Base-by-base conservation (phyloP, 2,113 vertebrate genomes). In the Pachypanchax playfairii region DNA sequence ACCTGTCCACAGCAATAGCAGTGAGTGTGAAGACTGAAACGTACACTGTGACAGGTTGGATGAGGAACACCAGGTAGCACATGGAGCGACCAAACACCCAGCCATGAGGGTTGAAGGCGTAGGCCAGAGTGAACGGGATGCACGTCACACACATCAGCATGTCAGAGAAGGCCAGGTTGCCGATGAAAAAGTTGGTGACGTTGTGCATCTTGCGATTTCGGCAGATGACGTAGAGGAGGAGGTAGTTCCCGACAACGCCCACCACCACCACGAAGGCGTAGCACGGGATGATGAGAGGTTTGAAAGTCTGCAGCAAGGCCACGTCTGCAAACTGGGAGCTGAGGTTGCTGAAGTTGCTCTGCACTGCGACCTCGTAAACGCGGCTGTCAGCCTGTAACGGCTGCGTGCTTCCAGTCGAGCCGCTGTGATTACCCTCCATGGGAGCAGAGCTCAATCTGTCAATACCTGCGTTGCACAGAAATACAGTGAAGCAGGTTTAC, bases 121-220 rank as follows among this genome's bases (percentile, higher is more conserved):
- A 94, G 0, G 94, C 94, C 0, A 93, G 84, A 0, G 93, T 93
- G 69, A 95, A 91, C 1, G 91, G 93, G 2, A 93, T 88, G 0
- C 93, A 91, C 2, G 87, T 92, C 0, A 93, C 93, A 29, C 92
- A 93, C 93, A 93, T 93, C n/a, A 94, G 90, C 93, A 94, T 91
- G 88, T 94, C 93, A 0, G 91, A 93, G 75, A 94, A 94, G 79
- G 92, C 92, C 88, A 94, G 84, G 20, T 95, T 95, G 29, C 93
- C 94, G 14, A 95, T 93, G 58, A 95, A 93, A 54, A 95, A 93
- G 88, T 93, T 94, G 84, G 91, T 94, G 82, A 93, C 91, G 0
- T 91, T 94, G 85, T 94, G 92, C 93, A 93, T 94, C 62, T 92
- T 93, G 73, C 89, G 92, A 0, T 90, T 90, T 70, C 88, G 88